Base-by-base conservation (phyloP, 2,113 vertebrate genomes). In the Rhineura floridana region DNA sequence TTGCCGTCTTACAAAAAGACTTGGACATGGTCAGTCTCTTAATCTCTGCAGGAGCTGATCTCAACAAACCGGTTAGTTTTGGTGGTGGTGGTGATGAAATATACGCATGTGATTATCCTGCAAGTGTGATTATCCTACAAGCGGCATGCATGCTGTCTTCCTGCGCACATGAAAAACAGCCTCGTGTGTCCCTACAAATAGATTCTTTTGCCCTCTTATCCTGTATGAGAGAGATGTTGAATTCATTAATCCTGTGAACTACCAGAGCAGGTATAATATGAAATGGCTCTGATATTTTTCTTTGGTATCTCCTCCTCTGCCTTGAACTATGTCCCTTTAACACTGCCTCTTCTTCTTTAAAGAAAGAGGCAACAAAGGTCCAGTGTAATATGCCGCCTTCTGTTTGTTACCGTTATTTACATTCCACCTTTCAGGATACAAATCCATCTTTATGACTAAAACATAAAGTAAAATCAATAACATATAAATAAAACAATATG, bases 51-150 rank as follows among this genome's bases (percentile, higher is more conserved):
- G 96, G 97, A 44, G 97, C 96, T 0, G 95, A 97, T 83, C 94
- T 96, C 59, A 96, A 97, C 92, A 96, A 95, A 87, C 94, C 93
- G 67, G 97, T 97, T 90, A 97, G 95, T 82, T 2, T 30, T 28
- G 7, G 44, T 4, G 36, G 21, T 62, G 55, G 28, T 30, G 46
- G 50, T 30, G 30, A 15, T 50, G 42, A 50, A 48, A 21, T 21
- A 19, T 28, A 21, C 1, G 8, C 25, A n/a, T 11, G 15, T 83
- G 28, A 36, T 36, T n/a, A 59, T 59, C 50, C n/a, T 7, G 50
- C 3, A 48, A 10, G 52, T 59, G 39, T 59, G 55, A 59, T 21
- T 21, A 55, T 2, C n/a, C 11, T 65, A 15, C 25, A 2, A 2
- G 10, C 0, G 12, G 3, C 21, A 30, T 6, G 39, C 39, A 19